A percentile compares a stretch with the other conserved stretches of the same genome.
Conservation (phyloP, 2,797 vertebrate species). For the Pampus argenteus region DNA sequence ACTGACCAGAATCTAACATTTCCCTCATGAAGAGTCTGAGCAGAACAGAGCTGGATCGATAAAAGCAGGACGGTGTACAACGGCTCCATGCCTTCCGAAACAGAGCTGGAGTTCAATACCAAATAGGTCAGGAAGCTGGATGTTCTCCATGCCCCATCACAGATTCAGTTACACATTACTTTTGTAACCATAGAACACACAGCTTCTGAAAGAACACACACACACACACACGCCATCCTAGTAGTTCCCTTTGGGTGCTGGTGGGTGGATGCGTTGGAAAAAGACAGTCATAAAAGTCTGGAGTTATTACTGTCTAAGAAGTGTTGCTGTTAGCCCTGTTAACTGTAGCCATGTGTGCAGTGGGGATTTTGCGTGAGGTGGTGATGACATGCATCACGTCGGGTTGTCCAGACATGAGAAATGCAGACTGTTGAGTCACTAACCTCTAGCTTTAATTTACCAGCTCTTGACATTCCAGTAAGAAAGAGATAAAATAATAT, state of each 20-base stretch:
- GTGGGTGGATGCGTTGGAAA: slow-evolving; percentile 38
- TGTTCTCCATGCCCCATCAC: slow-evolving; percentile 30
- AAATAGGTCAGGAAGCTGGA: slow-evolving; percentile 52
- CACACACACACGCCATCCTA: slow-evolving; percentile 6
- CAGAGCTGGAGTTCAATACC: slow-evolving; percentile 27
- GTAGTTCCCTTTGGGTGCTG: slow-evolving; percentile 23
- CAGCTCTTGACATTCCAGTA: slow-evolving; percentile 2
- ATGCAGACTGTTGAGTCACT: slow-evolving; percentile 51
- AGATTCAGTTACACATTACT: slow-evolving; percentile 61
- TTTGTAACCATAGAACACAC: slow-evolving; percentile 48
- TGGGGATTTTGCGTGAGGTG: no score
- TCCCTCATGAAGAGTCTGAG: not conserved
- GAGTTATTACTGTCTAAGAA: slow-evolving; percentile 51
- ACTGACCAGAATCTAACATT: slow-evolving; percentile 35
- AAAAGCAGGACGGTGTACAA: not conserved
- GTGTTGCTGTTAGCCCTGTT: slow-evolving; percentile 28
- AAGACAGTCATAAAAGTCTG: slow-evolving; percentile 37
- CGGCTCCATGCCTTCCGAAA: slow-evolving; percentile 23
- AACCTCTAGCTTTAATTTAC: slow-evolving; percentile 15
- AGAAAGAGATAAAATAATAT: not conserved
- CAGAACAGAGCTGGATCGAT: slow-evolving; percentile 18
- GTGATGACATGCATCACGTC: slow-evolving; percentile 35
- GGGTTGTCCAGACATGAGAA: slow-evolving; percentile 38
- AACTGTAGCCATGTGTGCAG: slow-evolving; percentile 32
- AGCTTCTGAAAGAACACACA: not conserved